Conservation (phyloP, 2,888 invertebrate genomes). For the Thera britannica region DNA sequence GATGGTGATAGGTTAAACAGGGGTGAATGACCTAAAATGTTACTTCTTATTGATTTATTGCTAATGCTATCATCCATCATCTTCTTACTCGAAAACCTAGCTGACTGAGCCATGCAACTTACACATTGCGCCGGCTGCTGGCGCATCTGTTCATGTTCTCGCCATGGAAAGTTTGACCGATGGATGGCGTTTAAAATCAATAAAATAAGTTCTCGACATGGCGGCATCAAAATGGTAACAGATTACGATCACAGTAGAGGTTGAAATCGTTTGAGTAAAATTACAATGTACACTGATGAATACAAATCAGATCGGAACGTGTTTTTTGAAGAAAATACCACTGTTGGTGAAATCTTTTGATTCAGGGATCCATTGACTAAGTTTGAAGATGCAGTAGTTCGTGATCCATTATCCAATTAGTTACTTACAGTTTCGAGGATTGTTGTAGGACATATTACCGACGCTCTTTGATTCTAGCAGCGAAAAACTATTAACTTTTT, state of each 20-base stretch:
- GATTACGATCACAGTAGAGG: not conserved
- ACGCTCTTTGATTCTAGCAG: not conserved
- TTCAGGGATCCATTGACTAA: not conserved
- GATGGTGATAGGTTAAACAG: not conserved
- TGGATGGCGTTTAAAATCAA: not conserved
- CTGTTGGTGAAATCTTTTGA: no score
- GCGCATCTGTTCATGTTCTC: not conserved
- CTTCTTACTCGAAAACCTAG: not conserved
- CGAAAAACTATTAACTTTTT: not conserved
- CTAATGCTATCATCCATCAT: not conserved
- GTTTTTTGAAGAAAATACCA: no score
- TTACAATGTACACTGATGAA: not conserved
- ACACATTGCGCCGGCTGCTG: not conserved
- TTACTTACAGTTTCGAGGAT: conserved; percentile 24
- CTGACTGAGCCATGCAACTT: no score
- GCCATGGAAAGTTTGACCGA: not conserved
- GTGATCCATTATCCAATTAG: not conserved
- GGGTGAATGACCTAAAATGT: not conserved
- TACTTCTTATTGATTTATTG: not conserved
- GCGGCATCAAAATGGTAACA: not conserved
- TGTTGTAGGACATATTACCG: conserved; percentile 24
- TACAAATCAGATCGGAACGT: not conserved
- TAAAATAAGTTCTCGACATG: conserved; percentile 5
- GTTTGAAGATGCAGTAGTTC: not conserved
- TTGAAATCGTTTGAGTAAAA: not conserved